Evolutionary conservation across 2,113 vertebrate species (phyloP), one percentile per base, ranked within the genome.

Genomic region (Vulpes lagopus): DNA sequence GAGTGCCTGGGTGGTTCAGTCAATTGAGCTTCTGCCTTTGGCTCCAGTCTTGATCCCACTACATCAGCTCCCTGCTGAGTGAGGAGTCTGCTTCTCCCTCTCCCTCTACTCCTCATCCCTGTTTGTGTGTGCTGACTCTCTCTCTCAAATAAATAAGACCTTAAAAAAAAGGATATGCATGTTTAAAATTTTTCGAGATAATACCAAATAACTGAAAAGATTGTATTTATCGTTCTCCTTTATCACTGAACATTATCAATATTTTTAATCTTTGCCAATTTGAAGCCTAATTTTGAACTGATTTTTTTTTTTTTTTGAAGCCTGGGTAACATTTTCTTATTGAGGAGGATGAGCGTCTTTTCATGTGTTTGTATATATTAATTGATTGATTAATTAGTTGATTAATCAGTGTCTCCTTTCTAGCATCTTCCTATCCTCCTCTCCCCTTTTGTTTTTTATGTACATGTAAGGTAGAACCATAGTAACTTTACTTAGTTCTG

Each of bases 181-280:
- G 32, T 82, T 91, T 89, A 65, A 89, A 79, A 59, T 51, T 79
- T 92, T 84, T 23, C 90, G 84, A 79, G 60, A 49, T 78, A 23
- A 57, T 71, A 79, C 55, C 43, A 76, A 22, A 1, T 92, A 84
- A 64, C 62, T 94, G 30, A 67, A 64, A 85, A 62, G n/a, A 14
- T 74, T 80, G 0, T 89, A 81, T 94, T 95, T 86, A 8, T 90
- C 23, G 80, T 97, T 97, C 59, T 92, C 11, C 7, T 91, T 10
- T 78, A 83, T 10, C 43, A 79, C 74, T 69, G n/a, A 93, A 82
- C 59, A 35, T 49, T 85, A 38, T 90, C n/a, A 86, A 11, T 71
- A 78, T 84, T 65, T 90, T 90, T 49, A 53, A 74, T 60, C 59
- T 86, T 84, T 93, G 73, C 20, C 57, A 86, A 16, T 93, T 71